phyloP scores from a whole-genome alignment of 2,797 vertebrate species.

The Echeneis naucrates region DNA sequence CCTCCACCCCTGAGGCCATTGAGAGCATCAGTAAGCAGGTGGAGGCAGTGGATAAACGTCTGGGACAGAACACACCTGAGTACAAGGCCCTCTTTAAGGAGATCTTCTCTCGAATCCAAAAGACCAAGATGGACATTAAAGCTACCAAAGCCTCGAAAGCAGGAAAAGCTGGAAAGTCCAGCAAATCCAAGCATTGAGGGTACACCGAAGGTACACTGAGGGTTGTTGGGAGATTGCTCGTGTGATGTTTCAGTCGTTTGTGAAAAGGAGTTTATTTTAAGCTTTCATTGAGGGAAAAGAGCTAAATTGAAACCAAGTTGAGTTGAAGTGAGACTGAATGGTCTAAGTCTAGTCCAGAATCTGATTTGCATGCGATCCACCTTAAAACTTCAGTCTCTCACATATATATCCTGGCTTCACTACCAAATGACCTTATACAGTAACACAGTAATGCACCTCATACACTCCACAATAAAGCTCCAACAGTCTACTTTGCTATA shows the following conservation, averaged over 20 bases:
- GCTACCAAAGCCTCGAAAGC: constrained; percentile 86
- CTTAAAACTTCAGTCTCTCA: background rate
- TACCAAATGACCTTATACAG: constrained; percentile 23
- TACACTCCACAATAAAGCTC: constrained; percentile 38
- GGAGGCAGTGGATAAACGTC: constrained; percentile 94
- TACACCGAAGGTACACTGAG: background rate
- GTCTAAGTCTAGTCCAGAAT: constrained; percentile 26
- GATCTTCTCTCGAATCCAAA: constrained; percentile 98
- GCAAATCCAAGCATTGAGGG: constrained; percentile 77
- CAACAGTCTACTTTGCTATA: constrained; percentile 29
- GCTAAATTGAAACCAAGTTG: constrained; percentile 7
- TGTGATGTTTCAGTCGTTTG: constrained; percentile 29
- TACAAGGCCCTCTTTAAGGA: constrained; percentile 99
- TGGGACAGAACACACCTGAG: constrained; percentile 96
- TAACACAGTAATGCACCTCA: constrained; percentile 28
- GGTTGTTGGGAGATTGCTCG: background rate
- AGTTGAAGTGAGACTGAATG: background rate
- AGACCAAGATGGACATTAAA: constrained; percentile 96
- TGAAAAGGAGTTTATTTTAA: constrained; percentile 1
- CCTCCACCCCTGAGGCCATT: constrained; percentile 85
- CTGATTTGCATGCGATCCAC: constrained; percentile 38
- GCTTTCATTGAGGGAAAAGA: constrained; percentile 20
- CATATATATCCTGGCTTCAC: constrained; percentile 30
- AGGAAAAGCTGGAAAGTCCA: constrained; percentile 75
- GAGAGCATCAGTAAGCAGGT: constrained; percentile 94